Evolutionary conservation across 92 coral and sea anemone genomes (phyloP).

Genomic region (Scolanthus callimorphus): DNA sequence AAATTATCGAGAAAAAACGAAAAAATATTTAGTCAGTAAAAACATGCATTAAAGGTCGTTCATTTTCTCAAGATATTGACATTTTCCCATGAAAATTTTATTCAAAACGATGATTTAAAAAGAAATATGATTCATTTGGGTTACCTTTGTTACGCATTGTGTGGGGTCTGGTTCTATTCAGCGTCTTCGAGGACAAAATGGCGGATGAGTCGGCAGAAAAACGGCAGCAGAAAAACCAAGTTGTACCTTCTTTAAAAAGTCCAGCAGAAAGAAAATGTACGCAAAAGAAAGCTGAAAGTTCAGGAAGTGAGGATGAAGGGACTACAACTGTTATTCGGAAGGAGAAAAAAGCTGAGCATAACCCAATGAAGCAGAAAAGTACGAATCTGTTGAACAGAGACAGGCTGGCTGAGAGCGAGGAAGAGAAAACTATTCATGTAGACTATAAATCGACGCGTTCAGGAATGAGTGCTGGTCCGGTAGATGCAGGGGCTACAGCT

Average conservation of each 20-base stretch:
- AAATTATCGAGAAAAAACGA: too few relatives aligned
- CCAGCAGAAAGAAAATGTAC: conserved; percentile 84
- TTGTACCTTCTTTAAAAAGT: conserved; percentile 93
- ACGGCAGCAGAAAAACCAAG: conserved; percentile 44
- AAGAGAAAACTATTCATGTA: conserved; percentile 54
- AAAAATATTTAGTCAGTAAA: too few relatives aligned
- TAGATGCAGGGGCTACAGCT: conserved; percentile 95
- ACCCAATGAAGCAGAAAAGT: conserved; percentile 83
- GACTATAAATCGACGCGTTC: conserved; percentile 91
- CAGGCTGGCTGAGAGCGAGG: conserved; percentile 15
- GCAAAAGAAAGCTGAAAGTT: conserved; percentile 88
- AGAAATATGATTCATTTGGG: too few relatives aligned
- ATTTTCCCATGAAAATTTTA: too few relatives aligned
- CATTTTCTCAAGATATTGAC: too few relatives aligned
- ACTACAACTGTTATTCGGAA: conserved; percentile 69
- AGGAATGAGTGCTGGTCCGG: conserved; percentile 93
- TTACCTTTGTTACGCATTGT: too few relatives aligned
- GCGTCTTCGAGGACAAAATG: conserved; percentile 51
- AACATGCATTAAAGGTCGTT: too few relatives aligned
- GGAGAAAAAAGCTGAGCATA: conserved; percentile 67
- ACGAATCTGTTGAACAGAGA: conserved; percentile 35
- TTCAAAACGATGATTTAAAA: too few relatives aligned
- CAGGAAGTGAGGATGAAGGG: conserved; percentile 85
- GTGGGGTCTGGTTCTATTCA: neutral
- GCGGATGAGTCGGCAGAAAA: conserved; percentile 72